A percentile compares a stretch with the other conserved stretches of the same genome.
These are phyloP conservation scores for Dolichotis patagonum DNA, from an alignment of 2,113 vertebrate genomes.

Conservation along the genomic window DNA sequence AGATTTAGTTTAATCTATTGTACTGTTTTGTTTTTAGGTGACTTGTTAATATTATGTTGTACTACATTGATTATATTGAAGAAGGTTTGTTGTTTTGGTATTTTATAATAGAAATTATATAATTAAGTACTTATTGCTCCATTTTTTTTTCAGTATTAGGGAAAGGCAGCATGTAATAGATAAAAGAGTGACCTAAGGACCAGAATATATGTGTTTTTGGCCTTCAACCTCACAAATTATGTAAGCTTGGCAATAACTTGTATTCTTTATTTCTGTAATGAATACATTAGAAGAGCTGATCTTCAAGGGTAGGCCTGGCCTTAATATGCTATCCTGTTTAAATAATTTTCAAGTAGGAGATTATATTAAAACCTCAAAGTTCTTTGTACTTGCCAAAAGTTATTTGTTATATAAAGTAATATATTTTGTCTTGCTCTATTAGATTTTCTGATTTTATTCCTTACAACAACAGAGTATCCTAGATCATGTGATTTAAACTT, in stretches of 20 bases:
- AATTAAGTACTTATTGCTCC: slow-evolving; percentile 35
- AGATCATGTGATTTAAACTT: not conserved
- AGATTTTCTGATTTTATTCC: not conserved
- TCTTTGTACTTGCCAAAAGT: not conserved
- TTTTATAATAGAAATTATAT: slow-evolving; percentile 51
- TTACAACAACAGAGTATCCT: not conserved
- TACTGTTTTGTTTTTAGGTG: slow-evolving; percentile 58
- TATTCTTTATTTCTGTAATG: slow-evolving; percentile 48
- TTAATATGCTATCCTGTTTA: slow-evolving; percentile 1
- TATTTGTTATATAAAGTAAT: not conserved
- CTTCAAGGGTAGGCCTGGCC: not conserved
- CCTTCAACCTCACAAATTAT: not conserved
- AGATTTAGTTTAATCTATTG: slow-evolving; percentile 74
- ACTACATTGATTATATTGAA: slow-evolving; percentile 24
- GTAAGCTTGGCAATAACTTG: not conserved
- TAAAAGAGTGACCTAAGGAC: not conserved
- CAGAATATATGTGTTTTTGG: slow-evolving; percentile 17
- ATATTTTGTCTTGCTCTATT: not conserved
- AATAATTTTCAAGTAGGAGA: slow-evolving; percentile 1
- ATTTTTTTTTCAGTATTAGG: not conserved
- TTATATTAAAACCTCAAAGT: not conserved
- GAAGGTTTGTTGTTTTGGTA: not conserved
- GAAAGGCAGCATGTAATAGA: not conserved
- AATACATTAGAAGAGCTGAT: not conserved
- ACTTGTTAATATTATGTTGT: slow-evolving; percentile 58